phyloP scores from a whole-genome alignment of 2,797 vertebrate genomes.

The Sebastolobus altivelis region DNA sequence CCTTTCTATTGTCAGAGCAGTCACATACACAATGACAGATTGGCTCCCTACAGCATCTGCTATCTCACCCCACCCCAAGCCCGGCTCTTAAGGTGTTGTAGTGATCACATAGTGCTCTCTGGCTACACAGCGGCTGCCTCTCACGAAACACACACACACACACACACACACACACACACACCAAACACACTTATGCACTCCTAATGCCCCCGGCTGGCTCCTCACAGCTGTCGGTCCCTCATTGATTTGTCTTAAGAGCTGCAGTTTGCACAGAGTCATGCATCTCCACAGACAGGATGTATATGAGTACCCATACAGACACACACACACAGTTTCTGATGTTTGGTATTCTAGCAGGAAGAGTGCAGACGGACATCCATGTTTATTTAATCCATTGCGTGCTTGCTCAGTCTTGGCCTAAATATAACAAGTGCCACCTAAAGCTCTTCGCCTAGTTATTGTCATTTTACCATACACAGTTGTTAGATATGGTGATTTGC shows the following conservation, averaged over 20 bases:
- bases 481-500: background rate
- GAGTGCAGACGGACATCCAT: conserved; percentile 52
- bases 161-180: conserved; percentile 13
- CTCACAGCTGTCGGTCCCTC: conserved; percentile 43
- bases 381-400: conserved; percentile 61
- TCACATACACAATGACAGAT: conserved; percentile 31
- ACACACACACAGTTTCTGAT: conserved; percentile 17
- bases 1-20: conserved; percentile 32
- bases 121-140: background rate
- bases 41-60: conserved; percentile 56
- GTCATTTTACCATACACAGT: background rate
- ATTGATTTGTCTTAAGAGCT: conserved; percentile 61
- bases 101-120: conserved; percentile 36
- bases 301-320: conserved; percentile 10
- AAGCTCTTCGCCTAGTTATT: background rate
- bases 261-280: conserved; percentile 24
- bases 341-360: conserved; percentile 34
- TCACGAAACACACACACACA: conserved; percentile 4
- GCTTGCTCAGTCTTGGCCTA: conserved; percentile 15
- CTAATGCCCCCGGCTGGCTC: conserved; percentile 40
- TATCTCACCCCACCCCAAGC: conserved; percentile 12
- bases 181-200: conserved; percentile 13
- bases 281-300: conserved; percentile 21
- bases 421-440: conserved; percentile 8
- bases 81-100: conserved; percentile 41